Evolutionary conservation across 2,888 invertebrate species (phyloP), one percentile per base, ranked within the genome.

Genomic region (Corbicula japonica): DNA sequence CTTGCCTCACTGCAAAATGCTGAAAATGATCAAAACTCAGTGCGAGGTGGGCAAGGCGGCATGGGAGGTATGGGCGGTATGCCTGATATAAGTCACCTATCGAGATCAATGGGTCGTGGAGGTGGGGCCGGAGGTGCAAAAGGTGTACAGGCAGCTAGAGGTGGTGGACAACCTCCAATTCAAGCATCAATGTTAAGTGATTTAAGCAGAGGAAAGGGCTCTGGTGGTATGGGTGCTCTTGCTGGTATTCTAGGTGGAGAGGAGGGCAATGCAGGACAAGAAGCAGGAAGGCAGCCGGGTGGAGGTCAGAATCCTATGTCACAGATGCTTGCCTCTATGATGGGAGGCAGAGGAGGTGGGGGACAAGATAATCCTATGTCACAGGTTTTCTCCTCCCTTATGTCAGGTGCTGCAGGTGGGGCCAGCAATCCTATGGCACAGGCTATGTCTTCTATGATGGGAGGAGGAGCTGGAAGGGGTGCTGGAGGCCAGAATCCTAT

Each of bases 61-160:
- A n/a, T n/a, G n/a, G n/a, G n/a, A n/a, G n/a, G n/a, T n/a, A n/a
- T n/a, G n/a, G n/a, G n/a, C n/a, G n/a, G n/a, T n/a, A n/a, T n/a
- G n/a, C n/a, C n/a, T n/a, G n/a, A n/a, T n/a, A n/a, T n/a, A n/a
- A n/a, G n/a, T n/a, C n/a, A n/a, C n/a, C n/a, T n/a, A n/a, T n/a
- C n/a, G n/a, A n/a, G n/a, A n/a, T n/a, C n/a, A n/a, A n/a, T n/a
- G 23, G 38, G 26, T 60, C 18, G 15, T 10, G 56, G 34, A n/a
- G 30, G 56, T 32, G 56, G 56, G 56, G 34, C 15, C 18, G 32
- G 56, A 28, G 56, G 30, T 56, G 56, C 15, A 56, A 12, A 21
- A 30, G 34, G 56, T n/a, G 34, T 8, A 23, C 38, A 35, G 1
- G 18, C 28, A n/a, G 38, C 38, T 26, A 18, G 18, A 21, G 61